These are phyloP conservation scores for Thalassoma bifasciatum DNA, from an alignment of 2,113 vertebrate genomes.

Conservation along the genomic window DNA sequence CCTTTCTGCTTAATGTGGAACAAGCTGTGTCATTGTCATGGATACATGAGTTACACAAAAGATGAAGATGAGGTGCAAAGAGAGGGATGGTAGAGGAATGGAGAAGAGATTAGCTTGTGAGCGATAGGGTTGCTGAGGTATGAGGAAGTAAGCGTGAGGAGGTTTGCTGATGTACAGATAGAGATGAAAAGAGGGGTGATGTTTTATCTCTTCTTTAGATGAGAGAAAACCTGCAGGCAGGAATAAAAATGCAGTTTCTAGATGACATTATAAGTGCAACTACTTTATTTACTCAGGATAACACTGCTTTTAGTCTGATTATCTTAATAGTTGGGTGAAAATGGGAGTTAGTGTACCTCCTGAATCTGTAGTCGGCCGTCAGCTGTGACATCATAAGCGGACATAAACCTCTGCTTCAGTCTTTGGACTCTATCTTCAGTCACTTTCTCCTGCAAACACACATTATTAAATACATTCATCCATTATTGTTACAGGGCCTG, in stretches of 20 bases:
- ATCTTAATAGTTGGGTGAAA: background rate
- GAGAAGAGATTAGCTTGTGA: background rate
- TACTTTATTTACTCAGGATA: background rate
- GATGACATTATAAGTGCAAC: too few relatives aligned
- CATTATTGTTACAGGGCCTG: too few relatives aligned
- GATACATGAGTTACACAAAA: constrained; percentile 24
- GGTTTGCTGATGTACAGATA: too few relatives aligned
- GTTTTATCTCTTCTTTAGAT: too few relatives aligned
- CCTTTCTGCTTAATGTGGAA: background rate
- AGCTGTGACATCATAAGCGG: constrained; percentile 80
- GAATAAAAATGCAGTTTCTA: too few relatives aligned
- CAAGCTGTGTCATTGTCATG: background rate
- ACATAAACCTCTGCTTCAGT: constrained; percentile 89
- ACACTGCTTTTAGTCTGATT: background rate
- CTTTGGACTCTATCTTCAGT: constrained; percentile 85
- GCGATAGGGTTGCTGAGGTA: background rate
- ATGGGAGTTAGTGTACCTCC: constrained; percentile 82
- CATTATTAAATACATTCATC: background rate
- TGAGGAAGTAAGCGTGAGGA: too few relatives aligned
- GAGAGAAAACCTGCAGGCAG: too few relatives aligned
- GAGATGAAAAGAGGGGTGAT: too few relatives aligned
- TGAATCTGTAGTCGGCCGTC: constrained; percentile 90
- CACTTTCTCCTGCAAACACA: constrained; percentile 80
- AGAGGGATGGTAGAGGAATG: background rate
- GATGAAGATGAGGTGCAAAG: background rate